Percentiles rank a stretch among this genome's conserved stretches.
Evolutionary conservation across 1,140 invertebrate genomes (phyloP).

Genomic region (Vanessa tameamea): DNA sequence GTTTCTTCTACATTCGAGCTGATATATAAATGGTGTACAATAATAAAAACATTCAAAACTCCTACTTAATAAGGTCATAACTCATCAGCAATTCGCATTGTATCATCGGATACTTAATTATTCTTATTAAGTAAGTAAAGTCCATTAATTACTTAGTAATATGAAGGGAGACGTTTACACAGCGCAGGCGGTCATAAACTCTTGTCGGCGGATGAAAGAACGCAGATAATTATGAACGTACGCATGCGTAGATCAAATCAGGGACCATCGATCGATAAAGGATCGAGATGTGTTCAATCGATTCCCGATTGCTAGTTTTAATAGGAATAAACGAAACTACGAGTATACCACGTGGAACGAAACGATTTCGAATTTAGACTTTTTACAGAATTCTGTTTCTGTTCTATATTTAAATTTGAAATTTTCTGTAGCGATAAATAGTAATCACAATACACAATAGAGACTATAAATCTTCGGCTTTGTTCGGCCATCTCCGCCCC

Average conservation of each 20-base stretch:
- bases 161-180: conserved; percentile 76
- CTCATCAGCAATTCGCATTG: conserved; percentile 41
- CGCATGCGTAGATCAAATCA: conserved; percentile 78
- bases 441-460: conserved; percentile 38
- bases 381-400: neutral
- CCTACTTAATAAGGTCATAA: conserved; percentile 27
- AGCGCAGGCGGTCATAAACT: conserved; percentile 65
- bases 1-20: too few relatives aligned
- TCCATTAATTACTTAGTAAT: conserved; percentile 73
- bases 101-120: conserved; percentile 55
- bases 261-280: conserved; percentile 71
- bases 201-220: conserved; percentile 75
- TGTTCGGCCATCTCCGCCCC: conserved; percentile 55
- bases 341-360: neutral
- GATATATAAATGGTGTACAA: neutral
- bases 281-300: conserved; percentile 70
- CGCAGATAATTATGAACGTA: conserved; percentile 76
- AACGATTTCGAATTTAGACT: neutral
- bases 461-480: conserved; percentile 47
- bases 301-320: conserved; percentile 25
- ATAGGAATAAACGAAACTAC: too few relatives aligned
- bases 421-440: conserved; percentile 21
- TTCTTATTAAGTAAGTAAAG: conserved; percentile 58
- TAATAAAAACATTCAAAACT: conserved; percentile 16
- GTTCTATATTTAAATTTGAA: conserved; percentile 3